Conservation (phyloP, 2,113 vertebrate genomes). For the Phodopus roborovskii region DNA sequence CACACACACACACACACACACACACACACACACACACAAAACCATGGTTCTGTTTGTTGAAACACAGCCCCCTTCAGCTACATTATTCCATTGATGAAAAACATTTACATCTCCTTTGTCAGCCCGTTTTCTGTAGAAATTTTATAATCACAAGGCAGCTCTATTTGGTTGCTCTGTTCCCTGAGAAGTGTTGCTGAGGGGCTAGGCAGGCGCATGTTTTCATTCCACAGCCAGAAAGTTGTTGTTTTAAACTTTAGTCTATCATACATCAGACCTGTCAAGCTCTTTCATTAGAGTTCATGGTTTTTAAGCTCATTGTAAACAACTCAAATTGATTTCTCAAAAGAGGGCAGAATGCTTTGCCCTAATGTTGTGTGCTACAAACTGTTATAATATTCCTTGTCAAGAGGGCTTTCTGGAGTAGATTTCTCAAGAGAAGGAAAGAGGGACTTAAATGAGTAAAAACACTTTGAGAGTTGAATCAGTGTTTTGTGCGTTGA, state of each 20-base stretch:
- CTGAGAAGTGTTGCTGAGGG: constrained; percentile 74
- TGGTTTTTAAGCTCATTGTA: constrained; percentile 83
- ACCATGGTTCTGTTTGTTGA: constrained; percentile 78
- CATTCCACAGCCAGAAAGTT: constrained; percentile 71
- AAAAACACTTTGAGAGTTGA: constrained; percentile 73
- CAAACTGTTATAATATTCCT: constrained; percentile 68
- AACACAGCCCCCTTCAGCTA: constrained; percentile 87
- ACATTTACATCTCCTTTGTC: constrained; percentile 91
- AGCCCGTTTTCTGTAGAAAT: constrained; percentile 86
- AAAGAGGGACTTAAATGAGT: constrained; percentile 55
- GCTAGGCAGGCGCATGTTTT: constrained; percentile 62
- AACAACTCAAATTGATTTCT: constrained; percentile 83
- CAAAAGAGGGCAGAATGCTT: constrained; percentile 73
- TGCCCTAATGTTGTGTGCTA: constrained; percentile 68
- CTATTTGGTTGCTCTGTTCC: constrained; percentile 72
- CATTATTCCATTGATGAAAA: constrained; percentile 88
- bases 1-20: constrained; percentile 63
- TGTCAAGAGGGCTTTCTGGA: constrained; percentile 72
- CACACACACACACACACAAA: constrained; percentile 43
- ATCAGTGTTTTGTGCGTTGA: constrained; percentile 12
- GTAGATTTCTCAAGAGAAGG: constrained; percentile 60
- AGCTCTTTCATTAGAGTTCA: constrained; percentile 78
- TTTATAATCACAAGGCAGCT: constrained; percentile 83
- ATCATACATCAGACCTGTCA: constrained; percentile 73
- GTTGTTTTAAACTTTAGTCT: constrained; percentile 75